Conservation (phyloP, 2,797 vertebrate species). For the Gila robusta region DNA sequence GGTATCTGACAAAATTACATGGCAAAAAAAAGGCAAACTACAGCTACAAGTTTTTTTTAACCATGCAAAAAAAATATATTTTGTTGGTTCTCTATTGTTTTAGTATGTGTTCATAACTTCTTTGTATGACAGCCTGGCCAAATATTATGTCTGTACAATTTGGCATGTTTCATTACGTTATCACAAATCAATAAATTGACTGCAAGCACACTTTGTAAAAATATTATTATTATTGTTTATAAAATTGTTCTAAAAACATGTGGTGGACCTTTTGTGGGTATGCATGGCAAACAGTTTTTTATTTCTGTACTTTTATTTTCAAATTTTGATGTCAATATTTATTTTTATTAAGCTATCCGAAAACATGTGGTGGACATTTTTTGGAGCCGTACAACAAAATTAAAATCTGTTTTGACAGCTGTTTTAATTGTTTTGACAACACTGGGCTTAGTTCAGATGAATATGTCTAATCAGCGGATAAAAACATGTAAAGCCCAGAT, state of each 20-base stretch:
- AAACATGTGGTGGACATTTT: background rate
- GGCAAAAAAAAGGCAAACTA: background rate
- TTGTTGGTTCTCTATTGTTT: background rate
- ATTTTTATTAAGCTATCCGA: background rate
- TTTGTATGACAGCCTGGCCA: background rate
- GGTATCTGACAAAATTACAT: background rate
- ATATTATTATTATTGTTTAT: background rate
- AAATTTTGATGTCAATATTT: background rate
- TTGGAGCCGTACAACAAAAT: background rate
- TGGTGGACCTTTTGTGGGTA: background rate
- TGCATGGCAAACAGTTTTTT: no score
- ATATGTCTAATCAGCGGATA: background rate
- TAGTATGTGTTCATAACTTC: background rate
- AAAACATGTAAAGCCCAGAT: conserved; percentile 1
- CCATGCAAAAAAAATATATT: background rate
- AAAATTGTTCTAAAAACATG: background rate
- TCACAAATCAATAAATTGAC: background rate
- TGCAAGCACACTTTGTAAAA: background rate
- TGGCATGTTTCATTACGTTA: background rate
- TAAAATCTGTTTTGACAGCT: background rate
- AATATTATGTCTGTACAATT: background rate
- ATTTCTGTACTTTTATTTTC: no score
- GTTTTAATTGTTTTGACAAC: background rate
- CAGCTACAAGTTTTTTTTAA: background rate
- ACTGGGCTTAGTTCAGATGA: background rate